Evolutionary conservation across 1,140 invertebrate genomes (phyloP), one percentile per base, ranked within the genome.

Genomic region (Drosophila ambigua): DNA sequence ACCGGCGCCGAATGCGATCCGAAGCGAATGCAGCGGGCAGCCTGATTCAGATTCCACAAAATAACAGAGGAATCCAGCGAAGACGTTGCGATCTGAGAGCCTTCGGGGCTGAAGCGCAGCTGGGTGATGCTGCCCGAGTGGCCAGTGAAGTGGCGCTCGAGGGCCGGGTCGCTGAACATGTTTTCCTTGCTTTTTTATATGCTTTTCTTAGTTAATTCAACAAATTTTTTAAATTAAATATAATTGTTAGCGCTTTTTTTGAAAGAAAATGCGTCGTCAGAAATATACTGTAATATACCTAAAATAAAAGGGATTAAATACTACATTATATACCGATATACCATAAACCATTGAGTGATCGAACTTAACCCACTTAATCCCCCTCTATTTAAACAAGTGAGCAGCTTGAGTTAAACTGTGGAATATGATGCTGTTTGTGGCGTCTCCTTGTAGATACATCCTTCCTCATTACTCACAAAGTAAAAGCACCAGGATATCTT

Each of bases 91-190:
- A 98, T 93, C 91, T 97, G 95, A 61, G 94, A 94, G 53, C 94
- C 94, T 78, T 95, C 94, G 1, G 96, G 96, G 92, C 94, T 95
- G 90, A 97, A 98, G 64, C 94, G 94, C 9, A 98, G 85, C 55
- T 94, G 94, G 11, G 96, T 97, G 44, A 98, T 94, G 20, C 91
- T 89, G 77, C 95, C 94, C 59, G 94, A 94, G 80, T 98, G 97
- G 1, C 97, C 97, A 87, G 95, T 95, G 63, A 97, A 95, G 90
- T 97, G 95, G 74, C 95, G 94, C 77, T 96, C 94, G 53, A 97
- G 92, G 16, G 93, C 93, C 3, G 96, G 96, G 89, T 96, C 83
- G 31, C 71, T 62, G 51, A 87, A 87, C 13, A 87, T 15, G 11
- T 13, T 13, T 11, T 44, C 49, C 54, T 39, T 77, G 44, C 39